Conservation (phyloP, 2,113 vertebrate species). For the Elanoides forficatus region DNA sequence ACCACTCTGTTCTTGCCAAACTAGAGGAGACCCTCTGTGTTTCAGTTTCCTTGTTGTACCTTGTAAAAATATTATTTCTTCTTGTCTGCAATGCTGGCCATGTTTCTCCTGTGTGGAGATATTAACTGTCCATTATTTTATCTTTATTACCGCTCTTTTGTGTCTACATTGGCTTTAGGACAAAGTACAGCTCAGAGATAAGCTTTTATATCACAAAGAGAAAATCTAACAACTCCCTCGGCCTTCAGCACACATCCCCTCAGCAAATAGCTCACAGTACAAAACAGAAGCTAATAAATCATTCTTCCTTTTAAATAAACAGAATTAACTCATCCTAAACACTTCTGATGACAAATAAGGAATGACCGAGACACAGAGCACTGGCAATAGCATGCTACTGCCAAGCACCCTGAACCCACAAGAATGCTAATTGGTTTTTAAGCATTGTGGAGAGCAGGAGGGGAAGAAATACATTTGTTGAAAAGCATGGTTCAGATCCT, state of each 20-base stretch:
- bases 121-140: neutral
- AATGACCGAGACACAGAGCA: neutral
- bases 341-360: neutral
- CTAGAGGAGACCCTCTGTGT: neutral
- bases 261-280: neutral
- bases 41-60: neutral
- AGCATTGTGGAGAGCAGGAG: neutral
- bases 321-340: neutral
- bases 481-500: neutral
- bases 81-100: neutral
- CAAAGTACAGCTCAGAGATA: neutral
- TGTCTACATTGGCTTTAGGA: neutral
- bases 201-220: neutral
- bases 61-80: neutral
- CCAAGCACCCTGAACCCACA: neutral
- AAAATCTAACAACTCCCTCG: neutral
- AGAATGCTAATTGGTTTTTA: neutral
- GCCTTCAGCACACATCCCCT: neutral
- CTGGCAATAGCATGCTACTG: fast-evolving
- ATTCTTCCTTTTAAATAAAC: neutral
- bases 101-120: neutral
- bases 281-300: neutral
- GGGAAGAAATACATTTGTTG: neutral
- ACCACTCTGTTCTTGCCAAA: neutral
- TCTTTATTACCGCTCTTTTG: neutral